Evolutionary conservation across 2,888 invertebrate species (phyloP).

Genomic region (Gymnosoma rotundatum): DNA sequence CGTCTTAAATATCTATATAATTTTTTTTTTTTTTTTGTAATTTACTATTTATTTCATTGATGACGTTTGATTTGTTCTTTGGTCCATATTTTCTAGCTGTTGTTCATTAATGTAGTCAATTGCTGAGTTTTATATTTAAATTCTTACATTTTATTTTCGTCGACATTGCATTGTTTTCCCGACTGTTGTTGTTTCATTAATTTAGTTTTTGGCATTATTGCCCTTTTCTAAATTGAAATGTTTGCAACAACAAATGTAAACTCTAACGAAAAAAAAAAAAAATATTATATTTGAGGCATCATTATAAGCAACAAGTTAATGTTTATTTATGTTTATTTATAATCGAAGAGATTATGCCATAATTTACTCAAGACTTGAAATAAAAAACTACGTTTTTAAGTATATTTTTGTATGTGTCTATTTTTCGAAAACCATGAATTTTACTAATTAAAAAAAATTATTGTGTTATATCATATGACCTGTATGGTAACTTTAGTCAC

Average conservation of each 20-base stretch:
- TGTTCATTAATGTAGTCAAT: conserved; percentile 71
- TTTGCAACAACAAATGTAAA: conserved; percentile 27
- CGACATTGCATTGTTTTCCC: conserved; percentile 38
- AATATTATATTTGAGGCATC: background rate
- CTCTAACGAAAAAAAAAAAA: background rate
- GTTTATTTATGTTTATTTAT: background rate
- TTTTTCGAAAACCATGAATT: no score
- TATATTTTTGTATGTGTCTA: no score
- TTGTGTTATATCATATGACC: no score
- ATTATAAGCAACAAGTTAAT: conserved; percentile 51
- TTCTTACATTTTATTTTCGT: conserved; percentile 51
- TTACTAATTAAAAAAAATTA: no score
- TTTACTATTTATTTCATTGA: conserved; percentile 37
- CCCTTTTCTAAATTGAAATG: conserved; percentile 49
- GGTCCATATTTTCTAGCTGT: conserved; percentile 69
- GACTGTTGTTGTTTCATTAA: conserved; percentile 24
- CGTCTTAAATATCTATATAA: background rate
- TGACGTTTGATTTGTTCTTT: conserved; percentile 52
- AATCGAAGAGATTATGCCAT: no score
- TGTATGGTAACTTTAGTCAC: no score
- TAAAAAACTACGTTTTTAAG: no score
- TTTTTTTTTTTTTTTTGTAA: background rate
- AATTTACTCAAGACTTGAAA: no score
- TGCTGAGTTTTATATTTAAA: conserved; percentile 64
- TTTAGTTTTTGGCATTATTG: conserved; percentile 54